These are phyloP conservation scores for Copsychus sechellarum DNA, from an alignment of 2,113 vertebrate genomes.

Conservation along the genomic window DNA sequence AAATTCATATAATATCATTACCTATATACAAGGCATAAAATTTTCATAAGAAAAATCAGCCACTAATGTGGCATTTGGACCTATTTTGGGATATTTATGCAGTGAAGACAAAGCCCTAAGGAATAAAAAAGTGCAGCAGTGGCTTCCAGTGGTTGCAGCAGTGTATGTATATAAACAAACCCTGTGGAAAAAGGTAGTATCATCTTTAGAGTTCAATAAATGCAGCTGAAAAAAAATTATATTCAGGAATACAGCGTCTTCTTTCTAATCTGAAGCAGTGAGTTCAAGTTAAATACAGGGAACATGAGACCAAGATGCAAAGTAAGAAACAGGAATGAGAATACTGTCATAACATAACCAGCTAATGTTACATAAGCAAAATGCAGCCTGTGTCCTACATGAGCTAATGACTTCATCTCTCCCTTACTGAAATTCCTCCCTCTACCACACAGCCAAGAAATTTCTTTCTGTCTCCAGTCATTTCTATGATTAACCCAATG, in stretches of 20 bases:
- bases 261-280: not conserved
- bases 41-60: not conserved
- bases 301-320: not conserved
- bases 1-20: not conserved
- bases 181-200: not conserved
- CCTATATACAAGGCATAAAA: not conserved
- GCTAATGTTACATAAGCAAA: slow-evolving; percentile 7
- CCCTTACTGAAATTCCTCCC: not conserved
- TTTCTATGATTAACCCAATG: not conserved
- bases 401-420: not conserved
- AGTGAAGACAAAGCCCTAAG: not conserved
- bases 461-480: not conserved
- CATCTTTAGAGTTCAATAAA: not conserved
- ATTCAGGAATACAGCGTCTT: not conserved
- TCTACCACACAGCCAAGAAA: not conserved
- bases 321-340: not conserved
- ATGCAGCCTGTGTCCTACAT: not conserved
- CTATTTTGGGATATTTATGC: not conserved
- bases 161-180: not conserved
- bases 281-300: not conserved
- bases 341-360: not conserved
- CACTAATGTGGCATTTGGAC: not conserved
- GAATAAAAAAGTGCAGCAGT: not conserved
- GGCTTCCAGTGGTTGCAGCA: not conserved
- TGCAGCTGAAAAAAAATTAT: not conserved